These are phyloP conservation scores for Phaethornis superciliosus DNA, from an alignment of 2,113 vertebrate genomes.

Conservation along the genomic window DNA sequence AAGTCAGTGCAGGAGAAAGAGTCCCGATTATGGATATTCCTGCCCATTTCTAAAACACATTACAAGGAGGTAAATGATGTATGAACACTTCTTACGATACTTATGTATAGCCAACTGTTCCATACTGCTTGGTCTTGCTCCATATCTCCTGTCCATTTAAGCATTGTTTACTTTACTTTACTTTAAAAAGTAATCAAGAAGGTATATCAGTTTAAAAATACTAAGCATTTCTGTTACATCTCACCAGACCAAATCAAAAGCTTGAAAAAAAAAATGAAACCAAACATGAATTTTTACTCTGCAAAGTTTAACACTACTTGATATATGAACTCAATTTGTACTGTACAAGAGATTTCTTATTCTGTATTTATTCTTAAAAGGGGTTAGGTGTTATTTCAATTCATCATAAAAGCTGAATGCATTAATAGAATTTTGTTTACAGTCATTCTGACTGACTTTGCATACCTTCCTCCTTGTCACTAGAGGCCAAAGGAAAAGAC, in stretches of 20 bases:
- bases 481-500: neutral
- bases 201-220: neutral
- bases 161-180: neutral
- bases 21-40: neutral
- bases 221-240: neutral
- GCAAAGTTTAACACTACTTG: neutral
- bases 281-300: neutral
- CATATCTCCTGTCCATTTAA: neutral
- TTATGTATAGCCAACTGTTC: neutral
- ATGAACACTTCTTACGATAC: neutral
- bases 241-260: neutral
- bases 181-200: neutral
- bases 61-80: neutral
- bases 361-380: neutral
- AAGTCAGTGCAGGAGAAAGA: neutral
- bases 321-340: neutral
- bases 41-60: neutral
- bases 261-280: accelerated
- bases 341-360: neutral
- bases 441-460: neutral
- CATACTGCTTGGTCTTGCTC: neutral
- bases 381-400: neutral
- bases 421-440: neutral
- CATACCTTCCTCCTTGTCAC: neutral
- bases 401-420: neutral